Evolutionary conservation across 2,888 invertebrate genomes (phyloP).

Genomic region (Tinea trinotella): DNA sequence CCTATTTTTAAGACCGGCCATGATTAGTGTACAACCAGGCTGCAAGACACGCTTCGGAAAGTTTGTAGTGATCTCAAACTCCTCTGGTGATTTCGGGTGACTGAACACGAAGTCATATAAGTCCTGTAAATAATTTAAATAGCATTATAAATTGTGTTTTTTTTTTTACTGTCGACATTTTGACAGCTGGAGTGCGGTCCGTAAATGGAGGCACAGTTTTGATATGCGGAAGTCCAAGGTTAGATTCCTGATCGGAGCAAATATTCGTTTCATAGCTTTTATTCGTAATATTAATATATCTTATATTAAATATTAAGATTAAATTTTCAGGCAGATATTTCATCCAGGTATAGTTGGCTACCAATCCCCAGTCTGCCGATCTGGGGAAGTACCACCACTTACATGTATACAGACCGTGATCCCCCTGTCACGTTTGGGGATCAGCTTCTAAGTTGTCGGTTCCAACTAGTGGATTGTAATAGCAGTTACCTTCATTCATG

Average conservation of each 20-base stretch:
- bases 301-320: too few species aligned
- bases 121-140: slow-evolving; percentile 73
- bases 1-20: slow-evolving; percentile 88
- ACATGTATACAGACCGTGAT: too few species aligned
- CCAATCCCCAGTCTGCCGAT: too few species aligned
- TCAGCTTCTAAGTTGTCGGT: too few species aligned
- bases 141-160: background rate
- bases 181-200: slow-evolving; percentile 75
- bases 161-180: slow-evolving; percentile 54
- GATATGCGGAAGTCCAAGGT: background rate
- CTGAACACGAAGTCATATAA: slow-evolving; percentile 96
- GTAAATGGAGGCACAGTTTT: slow-evolving; percentile 66
- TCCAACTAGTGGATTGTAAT: too few species aligned
- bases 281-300: too few species aligned
- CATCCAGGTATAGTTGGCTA: too few species aligned
- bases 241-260: slow-evolving; percentile 16
- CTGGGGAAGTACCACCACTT: too few species aligned
- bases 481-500: too few species aligned
- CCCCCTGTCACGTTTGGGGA: too few species aligned
- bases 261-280: too few species aligned
- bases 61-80: slow-evolving; percentile 96
- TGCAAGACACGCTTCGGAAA: slow-evolving; percentile 90
- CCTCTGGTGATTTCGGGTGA: slow-evolving; percentile 92
- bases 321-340: too few species aligned
- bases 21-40: slow-evolving; percentile 76